Evolutionary conservation across 2,888 invertebrate species (phyloP), one percentile per base, ranked within the genome.

Genomic region (Uloborus plumipes): DNA sequence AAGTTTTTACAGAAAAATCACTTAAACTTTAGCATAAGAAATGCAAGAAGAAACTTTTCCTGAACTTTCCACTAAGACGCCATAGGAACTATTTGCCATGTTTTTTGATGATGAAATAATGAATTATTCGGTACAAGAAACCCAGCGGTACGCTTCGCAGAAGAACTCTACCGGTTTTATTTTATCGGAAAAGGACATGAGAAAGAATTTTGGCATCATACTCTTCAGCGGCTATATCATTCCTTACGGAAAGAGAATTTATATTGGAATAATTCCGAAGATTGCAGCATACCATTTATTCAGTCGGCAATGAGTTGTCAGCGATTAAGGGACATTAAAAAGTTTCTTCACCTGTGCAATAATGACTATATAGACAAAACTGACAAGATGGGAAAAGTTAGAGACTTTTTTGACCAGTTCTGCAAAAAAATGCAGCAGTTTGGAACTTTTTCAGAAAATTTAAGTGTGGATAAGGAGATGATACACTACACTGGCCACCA

Each of bases 261-360:
- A 18, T 65, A 65, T 47, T 39, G 47, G 47, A 50, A 16, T 18
- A 47, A 65, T 49, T 65, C 18, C n/a, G n/a, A 47, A 65, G n/a
- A 39, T 49, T 47, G 47, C 47, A 65, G 18, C 18, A 13, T 49
- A 49, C n/a, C 65, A 13, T 62, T 62, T 31, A 31, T 62, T 26
- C 39, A 22, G 16, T 9, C 26, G 3, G 62, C 62, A 1, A 49
- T 65, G 65, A 49, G n/a, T 18, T 18, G 65, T 47, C 49, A 47
- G 31, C 15, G 49, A 65, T 65, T 65, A 13, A 65, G 50, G n/a
- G 65, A 65, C n/a, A 65, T n/a, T n/a, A n/a, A 65, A 64, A 49
- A 15, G 4, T 39, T 15, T 39, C 13, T 65, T 2, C 65, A 65
- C 31, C 47, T 65, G 31, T 49, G 50, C 47, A 49, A 26, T 31